Evolutionary conservation across 2,888 invertebrate genomes (phyloP).

Genomic region (Ornithoptera priamus): DNA sequence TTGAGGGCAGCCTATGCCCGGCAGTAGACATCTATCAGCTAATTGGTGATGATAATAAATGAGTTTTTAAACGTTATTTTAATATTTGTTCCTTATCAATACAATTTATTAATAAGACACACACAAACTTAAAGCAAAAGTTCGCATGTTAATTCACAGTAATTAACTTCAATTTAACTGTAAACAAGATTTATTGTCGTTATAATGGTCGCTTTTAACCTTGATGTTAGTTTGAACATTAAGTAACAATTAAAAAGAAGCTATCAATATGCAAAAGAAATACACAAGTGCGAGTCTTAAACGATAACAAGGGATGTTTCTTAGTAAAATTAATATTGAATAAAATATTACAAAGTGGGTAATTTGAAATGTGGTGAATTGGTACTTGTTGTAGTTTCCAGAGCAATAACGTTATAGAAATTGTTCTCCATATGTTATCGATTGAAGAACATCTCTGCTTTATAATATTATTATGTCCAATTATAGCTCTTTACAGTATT

Average conservation of each 20-base stretch:
- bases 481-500: no score
- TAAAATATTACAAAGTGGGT: no score
- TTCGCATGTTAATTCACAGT: slow-evolving; percentile 35
- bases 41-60: no score
- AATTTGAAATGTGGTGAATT: neutral
- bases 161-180: slow-evolving; percentile 42
- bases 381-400: neutral
- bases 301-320: no score
- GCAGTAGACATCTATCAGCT: no score
- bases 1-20: no score
- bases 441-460: no score
- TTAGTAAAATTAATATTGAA: no score
- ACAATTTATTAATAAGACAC: neutral
- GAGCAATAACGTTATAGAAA: no score
- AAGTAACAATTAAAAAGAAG: slow-evolving; percentile 41
- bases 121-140: slow-evolving; percentile 19
- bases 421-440: no score
- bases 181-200: slow-evolving; percentile 52
- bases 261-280: slow-evolving; percentile 27
- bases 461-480: no score
- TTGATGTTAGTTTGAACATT: slow-evolving; percentile 51
- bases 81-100: neutral
- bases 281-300: neutral
- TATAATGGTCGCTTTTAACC: slow-evolving; percentile 55
- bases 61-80: neutral